Base-by-base conservation (phyloP, 1,140 invertebrate genomes). In the Prorops nasuta region DNA sequence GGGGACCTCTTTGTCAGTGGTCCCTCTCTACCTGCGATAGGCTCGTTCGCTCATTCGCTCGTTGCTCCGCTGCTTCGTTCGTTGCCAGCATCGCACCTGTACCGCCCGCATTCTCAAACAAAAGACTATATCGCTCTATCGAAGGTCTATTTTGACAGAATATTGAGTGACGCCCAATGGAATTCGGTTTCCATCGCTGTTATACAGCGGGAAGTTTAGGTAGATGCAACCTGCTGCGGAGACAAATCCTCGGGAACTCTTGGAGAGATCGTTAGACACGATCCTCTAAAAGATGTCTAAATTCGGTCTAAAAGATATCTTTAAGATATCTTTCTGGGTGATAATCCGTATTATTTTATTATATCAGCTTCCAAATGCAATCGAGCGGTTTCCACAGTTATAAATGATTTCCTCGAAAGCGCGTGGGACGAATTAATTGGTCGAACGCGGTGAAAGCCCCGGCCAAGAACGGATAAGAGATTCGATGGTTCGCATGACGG, bases 381-480 rank as follows among this genome's bases (percentile, higher is more conserved):
- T n/a, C n/a, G n/a, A n/a, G n/a, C n/a, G n/a, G n/a, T n/a, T n/a
- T n/a, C n/a, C n/a, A n/a, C n/a, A n/a, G n/a, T n/a, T n/a, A n/a
- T n/a, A n/a, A n/a, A n/a, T n/a, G n/a, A n/a, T n/a, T n/a, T n/a
- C n/a, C n/a, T n/a, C n/a, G n/a, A n/a, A n/a, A n/a, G n/a, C n/a
- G n/a, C n/a, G n/a, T n/a, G n/a, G n/a, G n/a, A n/a, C n/a, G n/a
- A n/a, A n/a, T n/a, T n/a, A n/a, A n/a, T n/a, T n/a, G n/a, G n/a
- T n/a, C n/a, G n/a, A n/a, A n/a, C n/a, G n/a, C n/a, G n/a, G n/a
- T n/a, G n/a, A n/a, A n/a, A n/a, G n/a, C n/a, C n/a, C n/a, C n/a
- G n/a, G n/a, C n/a, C n/a, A n/a, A n/a, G n/a, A n/a, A n/a, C n/a
- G 69, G 66, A 71, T 70, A 70, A 69, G 63, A 58, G 63, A 70